phyloP scores from a whole-genome alignment of 2,888 invertebrate genomes.

The Troides aeacus region DNA sequence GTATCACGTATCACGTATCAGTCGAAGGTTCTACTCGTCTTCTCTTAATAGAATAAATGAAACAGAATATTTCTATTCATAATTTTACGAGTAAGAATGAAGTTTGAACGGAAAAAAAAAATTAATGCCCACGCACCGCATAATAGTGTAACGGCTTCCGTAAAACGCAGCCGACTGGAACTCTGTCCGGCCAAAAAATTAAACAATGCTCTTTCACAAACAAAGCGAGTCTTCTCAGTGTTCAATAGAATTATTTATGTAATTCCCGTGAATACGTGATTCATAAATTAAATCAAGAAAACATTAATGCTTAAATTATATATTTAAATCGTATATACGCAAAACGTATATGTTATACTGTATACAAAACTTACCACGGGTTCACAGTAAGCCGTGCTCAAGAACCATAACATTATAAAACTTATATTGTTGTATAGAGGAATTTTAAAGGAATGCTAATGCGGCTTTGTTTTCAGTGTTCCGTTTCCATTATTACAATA shows the following conservation, averaged over 20 bases:
- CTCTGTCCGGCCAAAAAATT: constrained; percentile 41
- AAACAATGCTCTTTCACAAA: constrained; percentile 15
- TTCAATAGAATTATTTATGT: constrained; percentile 10
- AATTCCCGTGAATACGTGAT: constrained; percentile 13
- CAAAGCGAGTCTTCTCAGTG: constrained; percentile 18
- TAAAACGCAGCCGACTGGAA: constrained; percentile 60
- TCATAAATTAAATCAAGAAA: constrained; percentile 13
- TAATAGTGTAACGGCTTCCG: constrained; percentile 50
- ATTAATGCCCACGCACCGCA: constrained; percentile 30
- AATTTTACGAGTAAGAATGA: neutral
- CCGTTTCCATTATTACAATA: neutral
- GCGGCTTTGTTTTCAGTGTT: neutral
- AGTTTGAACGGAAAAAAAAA: neutral
- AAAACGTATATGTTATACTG: constrained; percentile 42
- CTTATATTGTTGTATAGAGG: constrained; percentile 36
- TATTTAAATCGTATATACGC: neutral
- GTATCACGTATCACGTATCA: too few species aligned
- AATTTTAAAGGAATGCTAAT: neutral
- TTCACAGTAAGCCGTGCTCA: constrained; percentile 52
- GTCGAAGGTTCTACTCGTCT: too few species aligned
- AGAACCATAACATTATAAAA: constrained; percentile 55
- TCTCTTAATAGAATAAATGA: too few species aligned
- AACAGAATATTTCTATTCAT: too few species aligned
- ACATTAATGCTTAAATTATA: neutral
- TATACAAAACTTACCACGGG: constrained; percentile 55